Base-by-base conservation (phyloP, 2,113 vertebrate species). In the Marmota monax region DNA sequence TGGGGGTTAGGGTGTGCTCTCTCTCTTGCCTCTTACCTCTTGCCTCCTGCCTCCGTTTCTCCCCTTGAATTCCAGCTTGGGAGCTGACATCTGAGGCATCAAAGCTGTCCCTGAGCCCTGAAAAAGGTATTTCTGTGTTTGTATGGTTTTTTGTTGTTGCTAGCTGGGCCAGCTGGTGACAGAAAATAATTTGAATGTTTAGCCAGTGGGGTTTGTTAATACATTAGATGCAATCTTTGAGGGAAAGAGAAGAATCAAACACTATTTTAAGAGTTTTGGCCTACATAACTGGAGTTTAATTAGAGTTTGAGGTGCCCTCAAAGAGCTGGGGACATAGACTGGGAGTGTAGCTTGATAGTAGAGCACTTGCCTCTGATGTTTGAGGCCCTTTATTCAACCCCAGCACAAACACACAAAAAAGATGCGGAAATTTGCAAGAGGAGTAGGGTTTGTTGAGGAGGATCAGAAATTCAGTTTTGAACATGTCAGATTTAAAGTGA, bases 401-500 rank as follows among this genome's bases (percentile, higher is more conserved):
- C 23, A 51, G 23, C 58, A 17, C 56, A 58, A 32, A 63, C 79
- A 65, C 45, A 48, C 79, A 51, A 14, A 91, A 83, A 34, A 76
- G 65, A 69, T 69, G 10, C 32, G 29, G 20, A 67, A 83, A 73
- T 51, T 80, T 82, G 4, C 51, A 67, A 61, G 29, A 72, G 37
- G 45, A 92, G 27, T 72, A 58, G 34, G 8, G 73, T 91, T 77
- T 53, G 27, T 51, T 32, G 58, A 8, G 29, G 0, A 37, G 56
- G 48, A 79, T 86, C 48, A 76, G 56, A 88, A 93, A 63, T 70
- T 95, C 25, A 84, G 3, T 48, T 96, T 92, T 88, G 37, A 85
- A 72, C 34, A 74, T 87, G 88, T 58, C 37, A 95, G 32, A 10
- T 92, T 95, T 97, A 70, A 93, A 91, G 45, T 93, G 32, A 63